phyloP scores from a whole-genome alignment of 2,113 vertebrate genomes.

The Lucifuga dentata region DNA sequence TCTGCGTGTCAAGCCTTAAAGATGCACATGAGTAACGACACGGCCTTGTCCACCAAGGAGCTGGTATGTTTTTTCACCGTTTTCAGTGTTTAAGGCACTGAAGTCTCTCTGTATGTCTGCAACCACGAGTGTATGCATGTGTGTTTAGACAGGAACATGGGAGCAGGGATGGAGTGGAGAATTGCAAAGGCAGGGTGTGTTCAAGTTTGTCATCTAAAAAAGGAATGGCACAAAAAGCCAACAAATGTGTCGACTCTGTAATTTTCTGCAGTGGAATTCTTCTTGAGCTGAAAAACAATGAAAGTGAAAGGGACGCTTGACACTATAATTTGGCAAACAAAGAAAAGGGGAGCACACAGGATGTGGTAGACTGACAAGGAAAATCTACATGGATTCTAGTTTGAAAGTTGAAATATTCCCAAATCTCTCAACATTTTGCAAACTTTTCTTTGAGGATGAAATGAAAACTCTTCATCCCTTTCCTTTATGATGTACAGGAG shows the following conservation, averaged over 20 bases:
- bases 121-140: neutral
- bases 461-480: neutral
- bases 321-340: neutral
- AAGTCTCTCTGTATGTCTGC: neutral
- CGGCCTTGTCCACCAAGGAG: constrained; percentile 88
- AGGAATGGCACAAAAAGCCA: neutral
- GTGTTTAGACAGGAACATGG: neutral
- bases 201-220: constrained; percentile 39
- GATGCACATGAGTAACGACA: constrained; percentile 87
- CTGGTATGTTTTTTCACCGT: constrained; percentile 84
- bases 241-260: constrained; percentile 34
- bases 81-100: neutral
- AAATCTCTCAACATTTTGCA: neutral
- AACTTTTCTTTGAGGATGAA: constrained; percentile 8
- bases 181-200: constrained; percentile 23
- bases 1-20: constrained; percentile 91
- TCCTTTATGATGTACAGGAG: constrained; percentile 12
- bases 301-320: constrained; percentile 1
- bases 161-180: constrained; percentile 14
- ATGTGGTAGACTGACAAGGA: neutral
- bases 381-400: constrained; percentile 1
- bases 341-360: neutral
- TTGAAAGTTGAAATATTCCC: constrained; percentile 2
- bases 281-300: constrained; percentile 3
- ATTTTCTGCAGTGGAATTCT: constrained; percentile 26